A percentile compares a stretch with the other conserved stretches of the same genome.
phyloP scores from a whole-genome alignment of 2,797 vertebrate genomes.

The Clarias platycephalus region DNA sequence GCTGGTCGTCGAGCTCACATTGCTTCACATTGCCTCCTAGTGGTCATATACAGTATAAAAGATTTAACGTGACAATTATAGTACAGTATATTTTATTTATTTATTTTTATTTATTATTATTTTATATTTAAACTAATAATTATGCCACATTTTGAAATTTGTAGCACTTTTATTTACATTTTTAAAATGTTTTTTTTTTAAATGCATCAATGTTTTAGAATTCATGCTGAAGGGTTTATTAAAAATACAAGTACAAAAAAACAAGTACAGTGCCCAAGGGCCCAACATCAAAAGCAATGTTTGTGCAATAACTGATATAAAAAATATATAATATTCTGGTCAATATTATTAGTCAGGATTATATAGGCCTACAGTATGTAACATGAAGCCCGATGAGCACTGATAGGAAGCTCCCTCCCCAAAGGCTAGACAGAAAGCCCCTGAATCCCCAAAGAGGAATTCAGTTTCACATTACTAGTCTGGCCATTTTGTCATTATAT shows the following conservation, averaged over 20 bases:
- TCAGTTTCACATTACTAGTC: neutral
- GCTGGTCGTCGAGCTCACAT: neutral
- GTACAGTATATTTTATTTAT: neutral
- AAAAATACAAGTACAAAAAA: neutral
- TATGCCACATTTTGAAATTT: neutral
- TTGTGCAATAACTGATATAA: neutral
- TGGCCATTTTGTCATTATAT: neutral
- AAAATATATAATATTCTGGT: neutral
- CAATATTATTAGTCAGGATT: too few species aligned
- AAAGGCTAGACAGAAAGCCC: neutral
- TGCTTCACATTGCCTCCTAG: neutral
- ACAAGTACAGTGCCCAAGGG: neutral
- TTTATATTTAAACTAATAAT: neutral
- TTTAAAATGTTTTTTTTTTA: neutral
- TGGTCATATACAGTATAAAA: neutral
- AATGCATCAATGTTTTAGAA: neutral
- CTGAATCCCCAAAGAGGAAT: neutral
- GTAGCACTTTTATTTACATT: neutral
- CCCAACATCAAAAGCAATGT: neutral
- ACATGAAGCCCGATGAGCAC: neutral
- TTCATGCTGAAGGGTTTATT: neutral
- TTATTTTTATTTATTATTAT: neutral
- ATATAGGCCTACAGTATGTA: neutral
- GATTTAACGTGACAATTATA: neutral
- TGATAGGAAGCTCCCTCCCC: neutral